Percentiles rank a stretch among this genome's conserved stretches.
phyloP scores from a whole-genome alignment of 1,140 invertebrate genomes.

The Orchestia grillus region DNA sequence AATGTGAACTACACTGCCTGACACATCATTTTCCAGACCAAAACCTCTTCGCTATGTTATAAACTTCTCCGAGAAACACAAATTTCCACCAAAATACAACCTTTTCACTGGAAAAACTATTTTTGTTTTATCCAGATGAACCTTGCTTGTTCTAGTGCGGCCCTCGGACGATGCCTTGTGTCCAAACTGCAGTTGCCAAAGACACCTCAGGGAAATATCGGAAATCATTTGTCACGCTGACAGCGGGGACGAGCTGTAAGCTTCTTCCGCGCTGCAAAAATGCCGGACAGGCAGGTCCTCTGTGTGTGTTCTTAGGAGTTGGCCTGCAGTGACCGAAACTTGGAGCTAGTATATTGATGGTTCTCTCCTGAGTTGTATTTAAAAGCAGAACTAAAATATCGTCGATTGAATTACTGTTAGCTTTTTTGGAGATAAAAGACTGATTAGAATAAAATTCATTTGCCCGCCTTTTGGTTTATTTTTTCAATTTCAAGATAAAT shows the following conservation, averaged over 20 bases:
- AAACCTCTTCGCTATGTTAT: no score
- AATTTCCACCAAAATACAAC: background rate
- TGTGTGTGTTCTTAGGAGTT: background rate
- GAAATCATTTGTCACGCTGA: constrained; percentile 6
- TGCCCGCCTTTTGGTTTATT: no score
- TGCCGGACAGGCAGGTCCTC: no score
- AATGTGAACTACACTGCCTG: no score
- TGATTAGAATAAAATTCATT: no score
- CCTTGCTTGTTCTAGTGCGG: background rate
- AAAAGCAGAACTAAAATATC: background rate
- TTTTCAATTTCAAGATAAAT: no score
- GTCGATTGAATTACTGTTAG: no score
- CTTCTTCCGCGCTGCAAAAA: background rate
- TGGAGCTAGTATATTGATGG: background rate
- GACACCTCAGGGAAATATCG: constrained; percentile 39
- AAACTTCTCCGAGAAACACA: no score
- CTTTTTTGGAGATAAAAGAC: no score
- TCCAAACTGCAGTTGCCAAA: background rate
- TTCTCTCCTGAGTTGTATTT: background rate
- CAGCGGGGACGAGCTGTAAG: background rate
- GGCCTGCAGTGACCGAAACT: background rate
- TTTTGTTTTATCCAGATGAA: background rate
- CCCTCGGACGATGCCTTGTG: background rate
- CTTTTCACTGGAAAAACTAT: background rate
- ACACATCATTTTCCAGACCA: no score